These are phyloP conservation scores for Hapalemur alaotrensis DNA, from an alignment of 2,797 vertebrate species.

Conservation along the genomic window DNA sequence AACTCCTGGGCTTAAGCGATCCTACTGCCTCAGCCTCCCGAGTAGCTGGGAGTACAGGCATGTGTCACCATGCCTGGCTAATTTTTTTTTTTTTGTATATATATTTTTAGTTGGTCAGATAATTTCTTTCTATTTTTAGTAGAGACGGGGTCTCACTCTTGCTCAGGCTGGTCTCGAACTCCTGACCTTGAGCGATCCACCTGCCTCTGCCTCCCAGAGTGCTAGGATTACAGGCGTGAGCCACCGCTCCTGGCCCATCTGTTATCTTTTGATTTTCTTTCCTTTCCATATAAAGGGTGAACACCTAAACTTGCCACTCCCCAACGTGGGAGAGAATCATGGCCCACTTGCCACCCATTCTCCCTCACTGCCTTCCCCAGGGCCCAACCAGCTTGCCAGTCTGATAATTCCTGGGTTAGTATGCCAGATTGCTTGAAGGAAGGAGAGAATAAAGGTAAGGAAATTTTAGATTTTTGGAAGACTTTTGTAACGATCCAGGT, in stretches of 20 bases:
- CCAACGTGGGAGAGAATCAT: neutral
- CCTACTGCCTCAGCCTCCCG: too few relatives aligned
- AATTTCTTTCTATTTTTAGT: too few relatives aligned
- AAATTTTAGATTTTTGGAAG: neutral
- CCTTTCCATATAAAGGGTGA: neutral
- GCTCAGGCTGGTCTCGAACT: too few relatives aligned
- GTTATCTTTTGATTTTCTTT: neutral
- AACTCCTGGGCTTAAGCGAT: too few relatives aligned
- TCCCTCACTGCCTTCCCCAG: neutral
- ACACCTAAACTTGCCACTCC: neutral
- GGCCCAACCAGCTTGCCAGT: neutral
- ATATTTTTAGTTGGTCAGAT: too few relatives aligned
- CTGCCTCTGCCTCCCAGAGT: too few relatives aligned
- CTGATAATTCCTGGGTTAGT: neutral
- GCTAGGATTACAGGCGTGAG: too few relatives aligned
- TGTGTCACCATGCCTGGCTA: too few relatives aligned
- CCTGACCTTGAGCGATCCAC: too few relatives aligned
- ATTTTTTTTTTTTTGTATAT: too few relatives aligned
- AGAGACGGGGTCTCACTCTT: too few relatives aligned
- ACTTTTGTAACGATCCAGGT: neutral
- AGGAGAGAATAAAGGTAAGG: neutral
- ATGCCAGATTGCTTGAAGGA: neutral
- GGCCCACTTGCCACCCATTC: accelerated
- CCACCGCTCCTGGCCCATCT: neutral
- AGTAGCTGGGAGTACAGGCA: too few relatives aligned